Evolutionary conservation across 2,888 invertebrate species (phyloP), one percentile per base, ranked within the genome.

Genomic region (Linyphia triangularis): DNA sequence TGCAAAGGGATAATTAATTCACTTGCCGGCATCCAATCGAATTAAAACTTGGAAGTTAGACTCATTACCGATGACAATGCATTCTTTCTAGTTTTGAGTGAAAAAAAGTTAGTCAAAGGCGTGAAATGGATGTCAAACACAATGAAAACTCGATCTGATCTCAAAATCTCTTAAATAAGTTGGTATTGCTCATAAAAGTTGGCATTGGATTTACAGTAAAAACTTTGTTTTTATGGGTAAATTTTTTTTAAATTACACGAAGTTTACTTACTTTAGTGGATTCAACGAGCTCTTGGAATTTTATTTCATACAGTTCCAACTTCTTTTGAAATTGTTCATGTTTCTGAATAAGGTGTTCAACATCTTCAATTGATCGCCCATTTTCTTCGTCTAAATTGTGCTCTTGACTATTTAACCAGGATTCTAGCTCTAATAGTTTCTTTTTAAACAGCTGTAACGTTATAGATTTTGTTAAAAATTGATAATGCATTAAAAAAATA

Each of bases 271-370:
- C 89, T 72, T 84, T 84, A 0, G 99, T 99, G 91, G 96, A 95
- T 63, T 98, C 94, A 92, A 95, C 95, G 61, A 99, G 95, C 0
- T 96, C 96, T 90, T 95, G 95, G 93, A 98, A 97, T 92, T 96
- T 96, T 43, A 97, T 97, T 91, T 95, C 95, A 92, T 99, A 98
- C 0, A 98, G 97, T 91, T 96, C 96, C 19, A 99, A 96, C 0
- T 98, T 98, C 92, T 98, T 98, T 92, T 98, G 97, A 92, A 99
- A 97, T 93, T 99, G 99, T 75, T 97, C 95, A 92, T 99, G 99
- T 67, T 97, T 95, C 88, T 96, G 95, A 91, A 99, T 95, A 70
- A 98, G 94, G 91, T 98, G 97, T 92, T 99, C 99, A 0, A 98
- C 98, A 91, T 97, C 96, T 0, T 95, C 94, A 81, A 99, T 97